These are phyloP conservation scores for Onychomys leucogaster DNA, from an alignment of 2,797 vertebrate genomes.

Conservation along the genomic window DNA sequence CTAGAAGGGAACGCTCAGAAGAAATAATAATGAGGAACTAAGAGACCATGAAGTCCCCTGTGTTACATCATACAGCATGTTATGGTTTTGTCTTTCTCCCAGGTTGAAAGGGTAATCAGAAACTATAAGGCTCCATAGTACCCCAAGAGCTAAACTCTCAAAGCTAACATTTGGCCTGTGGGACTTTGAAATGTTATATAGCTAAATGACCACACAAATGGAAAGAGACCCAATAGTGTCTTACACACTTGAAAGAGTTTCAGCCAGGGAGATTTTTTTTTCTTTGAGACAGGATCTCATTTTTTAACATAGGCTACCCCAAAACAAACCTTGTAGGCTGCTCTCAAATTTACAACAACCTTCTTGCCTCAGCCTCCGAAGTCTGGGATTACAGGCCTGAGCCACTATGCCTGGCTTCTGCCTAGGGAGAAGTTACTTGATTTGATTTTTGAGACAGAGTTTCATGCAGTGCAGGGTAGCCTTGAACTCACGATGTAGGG, in stretches of 20 bases:
- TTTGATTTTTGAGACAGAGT: not conserved
- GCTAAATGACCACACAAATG: not conserved
- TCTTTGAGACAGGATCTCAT: not conserved
- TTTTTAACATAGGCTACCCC: not conserved
- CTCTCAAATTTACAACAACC: not conserved
- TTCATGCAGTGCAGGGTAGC: not conserved
- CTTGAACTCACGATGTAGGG: not conserved
- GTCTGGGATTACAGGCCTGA: not conserved
- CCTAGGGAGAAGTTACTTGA: not conserved
- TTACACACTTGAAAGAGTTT: not conserved
- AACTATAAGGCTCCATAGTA: conserved; percentile 11
- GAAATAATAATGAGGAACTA: not conserved
- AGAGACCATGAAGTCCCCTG: not conserved
- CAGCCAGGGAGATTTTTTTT: not conserved
- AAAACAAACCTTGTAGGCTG: not conserved
- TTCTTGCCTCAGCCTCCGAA: not conserved
- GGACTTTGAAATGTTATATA: conserved; percentile 21
- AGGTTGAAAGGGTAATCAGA: conserved; percentile 37
- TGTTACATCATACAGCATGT: not conserved
- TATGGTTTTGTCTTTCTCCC: not conserved
- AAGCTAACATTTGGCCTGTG: not conserved
- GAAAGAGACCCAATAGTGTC: not conserved
- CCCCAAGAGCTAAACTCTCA: not conserved
- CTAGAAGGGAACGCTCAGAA: not conserved
- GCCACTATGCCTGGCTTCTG: not conserved